Base-by-base conservation (phyloP, 1,140 invertebrate species). In the Drosophila nikananu region DNA sequence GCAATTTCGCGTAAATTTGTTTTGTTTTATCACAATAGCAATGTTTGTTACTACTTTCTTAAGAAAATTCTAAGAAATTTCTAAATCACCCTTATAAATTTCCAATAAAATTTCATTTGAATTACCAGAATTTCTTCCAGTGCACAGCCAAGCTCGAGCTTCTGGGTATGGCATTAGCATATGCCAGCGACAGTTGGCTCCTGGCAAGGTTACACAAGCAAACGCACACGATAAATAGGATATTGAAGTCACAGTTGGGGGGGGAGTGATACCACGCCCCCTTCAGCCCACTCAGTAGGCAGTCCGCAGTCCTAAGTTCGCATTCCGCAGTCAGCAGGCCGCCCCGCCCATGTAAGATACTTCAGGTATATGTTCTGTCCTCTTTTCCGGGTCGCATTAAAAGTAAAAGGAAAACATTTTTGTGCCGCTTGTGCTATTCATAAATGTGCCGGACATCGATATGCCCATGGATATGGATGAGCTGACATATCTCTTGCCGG, bases 401-500 rank as follows among this genome's bases (percentile, higher is more conserved):
- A 80, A 87, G 80, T 87, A 86, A 86, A 87, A 86, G 80, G 66
- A 83, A 70, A 71, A 75, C 61, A 74, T 70, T 89, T 83, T 89
- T 77, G 63, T 42, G 73, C 52, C 41, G 60, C 19, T 80, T 86
- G 54, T 57, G 73, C 68, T 86, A 74, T 75, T 77, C 64, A 84
- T 30, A 32, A 32, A 48, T 64, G 71, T 19, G 37, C 63, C 35
- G 41, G 63, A 32, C 49, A 52, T 52, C 49, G 55, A 52, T 66
- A 71, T 55, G 68, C 21, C 65, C 51, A 84, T 37, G 59, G 41
- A 58, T 42, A 64, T 73, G 71, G 58, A 70, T 60, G 65, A 72
- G 66, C 42, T 71, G 52, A 21, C 66, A 57, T 59, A 64, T 67
- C 66, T 77, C 48, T 51, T 59, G 48, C 37, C 66, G 32, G 25